phyloP scores from a whole-genome alignment of 2,797 vertebrate species.

The Chaunax sp. region DNA sequence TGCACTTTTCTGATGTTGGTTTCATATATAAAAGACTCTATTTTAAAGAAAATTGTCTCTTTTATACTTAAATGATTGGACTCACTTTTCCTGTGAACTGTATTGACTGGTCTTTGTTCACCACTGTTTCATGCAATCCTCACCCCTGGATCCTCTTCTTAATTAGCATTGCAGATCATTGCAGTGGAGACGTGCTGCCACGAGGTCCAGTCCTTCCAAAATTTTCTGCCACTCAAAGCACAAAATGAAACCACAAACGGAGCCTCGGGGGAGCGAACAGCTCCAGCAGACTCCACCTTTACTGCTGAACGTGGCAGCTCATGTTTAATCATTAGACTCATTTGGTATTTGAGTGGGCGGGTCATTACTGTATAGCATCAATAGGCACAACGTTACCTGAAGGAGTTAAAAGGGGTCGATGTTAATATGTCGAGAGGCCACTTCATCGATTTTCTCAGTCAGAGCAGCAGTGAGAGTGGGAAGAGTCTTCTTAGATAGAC shows the following conservation, averaged over 20 bases:
- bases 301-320: constrained; percentile 23
- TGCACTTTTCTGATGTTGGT: too few relatives aligned
- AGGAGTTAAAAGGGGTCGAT: constrained; percentile 42
- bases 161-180: constrained; percentile 76
- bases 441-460: constrained; percentile 34
- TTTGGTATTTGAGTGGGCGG: constrained; percentile 20
- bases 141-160: not conserved
- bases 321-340: constrained; percentile 62
- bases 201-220: constrained; percentile 12
- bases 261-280: constrained; percentile 31
- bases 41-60: too few relatives aligned
- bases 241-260: constrained; percentile 31
- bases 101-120: constrained; percentile 52
- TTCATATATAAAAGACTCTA: too few relatives aligned
- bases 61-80: too few relatives aligned
- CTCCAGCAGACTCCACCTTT: constrained; percentile 30
- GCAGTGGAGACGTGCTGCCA: constrained; percentile 45
- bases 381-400: constrained; percentile 27
- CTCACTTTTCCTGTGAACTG: constrained; percentile 18
- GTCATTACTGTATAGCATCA: constrained; percentile 49
- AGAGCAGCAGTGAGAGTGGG: constrained; percentile 3
- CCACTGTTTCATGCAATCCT: constrained; percentile 1
- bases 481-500: not conserved
- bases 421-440: constrained; percentile 23
- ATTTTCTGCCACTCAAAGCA: constrained; percentile 57